phyloP scores from a whole-genome alignment of 2,888 invertebrate genomes.

The Nomada ferruginata region DNA sequence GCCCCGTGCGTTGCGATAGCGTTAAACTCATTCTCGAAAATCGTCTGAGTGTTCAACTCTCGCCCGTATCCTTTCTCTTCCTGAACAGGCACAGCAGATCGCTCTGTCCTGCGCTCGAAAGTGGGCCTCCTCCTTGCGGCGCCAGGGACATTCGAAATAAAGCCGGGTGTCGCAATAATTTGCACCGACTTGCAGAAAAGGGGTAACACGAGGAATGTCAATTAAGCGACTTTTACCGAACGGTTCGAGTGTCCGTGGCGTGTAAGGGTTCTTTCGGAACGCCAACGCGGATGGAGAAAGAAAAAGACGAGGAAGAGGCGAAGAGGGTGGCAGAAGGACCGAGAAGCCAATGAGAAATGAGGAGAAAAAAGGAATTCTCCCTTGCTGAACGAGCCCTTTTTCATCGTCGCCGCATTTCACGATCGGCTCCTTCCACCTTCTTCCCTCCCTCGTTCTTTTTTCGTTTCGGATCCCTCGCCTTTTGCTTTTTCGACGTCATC shows the following conservation, averaged over 20 bases:
- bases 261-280: conserved; percentile 33
- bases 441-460: not conserved
- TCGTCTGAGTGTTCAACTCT: conserved; percentile 26
- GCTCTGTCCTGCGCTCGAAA: conserved; percentile 31
- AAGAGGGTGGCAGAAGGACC: conserved; percentile 5
- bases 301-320: not conserved
- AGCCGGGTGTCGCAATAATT: conserved; percentile 35
- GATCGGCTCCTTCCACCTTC: conserved; percentile 33
- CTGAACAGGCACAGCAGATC: not conserved
- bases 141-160: conserved; percentile 41
- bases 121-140: conserved; percentile 43
- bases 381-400: conserved; percentile 50
- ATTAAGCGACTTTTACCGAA: conserved; percentile 59
- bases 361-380: conserved; percentile 29
- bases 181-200: conserved; percentile 23
- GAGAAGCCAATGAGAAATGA: conserved; percentile 37
- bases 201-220: conserved; percentile 58
- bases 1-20: not conserved
- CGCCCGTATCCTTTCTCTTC: not conserved
- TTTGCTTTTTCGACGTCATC: not conserved
- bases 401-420: conserved; percentile 12
- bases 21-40: conserved; percentile 32
- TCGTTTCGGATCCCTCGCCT: not conserved
- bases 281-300: not conserved
- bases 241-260: conserved; percentile 49